These are phyloP conservation scores for Acanthosepion lycidas DNA, from an alignment of 2,888 invertebrate genomes.

Conservation along the genomic window DNA sequence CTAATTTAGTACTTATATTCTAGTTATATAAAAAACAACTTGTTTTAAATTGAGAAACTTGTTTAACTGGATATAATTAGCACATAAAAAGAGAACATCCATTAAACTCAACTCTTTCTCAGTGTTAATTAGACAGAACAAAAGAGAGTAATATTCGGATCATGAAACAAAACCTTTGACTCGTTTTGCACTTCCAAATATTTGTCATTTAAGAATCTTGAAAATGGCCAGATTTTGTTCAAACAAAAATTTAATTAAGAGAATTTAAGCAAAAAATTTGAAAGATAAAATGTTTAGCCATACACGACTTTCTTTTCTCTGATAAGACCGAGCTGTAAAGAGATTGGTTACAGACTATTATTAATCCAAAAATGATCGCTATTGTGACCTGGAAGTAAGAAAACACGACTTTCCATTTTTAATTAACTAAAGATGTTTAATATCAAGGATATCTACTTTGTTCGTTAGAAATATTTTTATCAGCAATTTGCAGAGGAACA, in stretches of 20 bases:
- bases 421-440: background rate
- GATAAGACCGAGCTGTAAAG: background rate
- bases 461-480: background rate
- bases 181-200: no score
- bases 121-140: no score
- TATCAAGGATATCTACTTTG: background rate
- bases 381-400: background rate
- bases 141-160: no score
- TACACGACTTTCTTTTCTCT: background rate
- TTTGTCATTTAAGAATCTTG: no score
- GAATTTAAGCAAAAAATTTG: background rate
- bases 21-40: no score
- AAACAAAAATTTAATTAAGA: background rate
- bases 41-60: no score
- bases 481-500: background rate
- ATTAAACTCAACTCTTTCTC: no score
- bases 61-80: no score
- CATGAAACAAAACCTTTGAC: no score
- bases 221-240: no score
- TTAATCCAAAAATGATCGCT: background rate
- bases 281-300: background rate
- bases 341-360: background rate
- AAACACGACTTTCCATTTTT: background rate
- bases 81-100: no score
- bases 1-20: no score